phyloP scores from a whole-genome alignment of 2,888 invertebrate genomes.

The Eumerus sabulonum region DNA sequence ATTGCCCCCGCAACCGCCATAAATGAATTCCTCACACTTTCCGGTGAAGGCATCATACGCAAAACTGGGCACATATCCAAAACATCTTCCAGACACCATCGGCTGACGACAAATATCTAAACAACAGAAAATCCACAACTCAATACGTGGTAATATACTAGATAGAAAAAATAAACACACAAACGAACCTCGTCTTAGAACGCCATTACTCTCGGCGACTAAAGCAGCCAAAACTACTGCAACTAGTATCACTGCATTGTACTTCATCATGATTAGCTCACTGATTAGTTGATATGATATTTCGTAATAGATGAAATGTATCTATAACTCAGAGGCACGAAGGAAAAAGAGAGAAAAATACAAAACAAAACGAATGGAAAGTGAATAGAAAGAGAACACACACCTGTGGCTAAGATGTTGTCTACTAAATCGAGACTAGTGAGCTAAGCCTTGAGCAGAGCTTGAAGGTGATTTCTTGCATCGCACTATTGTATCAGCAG shows the following conservation, averaged over 20 bases:
- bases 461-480: slow-evolving; percentile 59
- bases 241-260: slow-evolving; percentile 26
- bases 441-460: slow-evolving; percentile 36
- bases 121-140: background rate
- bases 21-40: slow-evolving; percentile 87
- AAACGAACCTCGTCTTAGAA: slow-evolving; percentile 47
- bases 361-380: slow-evolving; percentile 1
- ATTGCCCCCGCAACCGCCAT: slow-evolving; percentile 89
- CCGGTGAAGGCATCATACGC: slow-evolving; percentile 83
- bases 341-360: slow-evolving; percentile 3
- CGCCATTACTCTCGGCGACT: slow-evolving; percentile 16
- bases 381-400: slow-evolving; percentile 38
- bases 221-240: slow-evolving; percentile 22
- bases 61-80: slow-evolving; percentile 86
- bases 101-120: slow-evolving; percentile 84
- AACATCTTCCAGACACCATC: slow-evolving; percentile 84
- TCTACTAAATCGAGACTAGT: slow-evolving; percentile 50
- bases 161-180: slow-evolving; percentile 11
- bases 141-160: background rate
- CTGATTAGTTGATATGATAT: slow-evolving; percentile 4
- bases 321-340: slow-evolving; percentile 3
- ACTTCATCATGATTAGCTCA: slow-evolving; percentile 29
- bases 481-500: slow-evolving; percentile 51
- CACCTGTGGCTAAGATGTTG: slow-evolving; percentile 47
- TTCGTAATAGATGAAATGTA: no score